Conservation (phyloP, 2,113 vertebrate genomes). For the Crypturellus undulatus region DNA sequence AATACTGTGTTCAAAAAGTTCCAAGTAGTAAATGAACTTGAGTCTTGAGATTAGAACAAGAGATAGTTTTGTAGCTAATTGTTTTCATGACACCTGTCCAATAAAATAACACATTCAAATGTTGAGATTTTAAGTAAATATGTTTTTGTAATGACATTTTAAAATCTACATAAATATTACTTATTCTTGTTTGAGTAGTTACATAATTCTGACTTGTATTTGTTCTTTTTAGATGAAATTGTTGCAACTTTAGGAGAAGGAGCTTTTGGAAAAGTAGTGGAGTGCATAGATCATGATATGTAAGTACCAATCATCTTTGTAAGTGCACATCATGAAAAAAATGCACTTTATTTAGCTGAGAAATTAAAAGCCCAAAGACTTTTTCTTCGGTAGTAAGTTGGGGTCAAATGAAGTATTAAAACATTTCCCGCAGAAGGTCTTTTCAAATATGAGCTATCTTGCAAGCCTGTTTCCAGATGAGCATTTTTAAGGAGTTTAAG, state of each 20-base stretch:
- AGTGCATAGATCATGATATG: slow-evolving; percentile 92
- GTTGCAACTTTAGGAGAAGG: slow-evolving; percentile 96
- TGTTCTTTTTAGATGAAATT: slow-evolving; percentile 93
- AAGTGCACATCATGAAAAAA: background rate
- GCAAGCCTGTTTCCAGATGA: background rate
- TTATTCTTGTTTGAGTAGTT: slow-evolving; percentile 58
- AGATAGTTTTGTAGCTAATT: slow-evolving; percentile 81
- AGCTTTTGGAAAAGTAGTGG: slow-evolving; percentile 98
- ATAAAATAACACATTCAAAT: slow-evolving; percentile 81
- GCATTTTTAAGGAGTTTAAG: background rate
- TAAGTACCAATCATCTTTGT: slow-evolving; percentile 62
- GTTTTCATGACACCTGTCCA: slow-evolving; percentile 80
- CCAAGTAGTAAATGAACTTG: slow-evolving; percentile 77
- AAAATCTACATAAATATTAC: slow-evolving; percentile 76
- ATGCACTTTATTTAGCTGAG: background rate
- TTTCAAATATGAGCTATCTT: background rate
- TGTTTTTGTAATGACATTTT: slow-evolving; percentile 79
- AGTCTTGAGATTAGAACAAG: slow-evolving; percentile 79
- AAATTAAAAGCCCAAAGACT: fast-evolving
- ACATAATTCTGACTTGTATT: slow-evolving; percentile 50
- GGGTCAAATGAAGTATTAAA: background rate
- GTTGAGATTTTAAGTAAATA: slow-evolving; percentile 80
- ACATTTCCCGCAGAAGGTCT: background rate
- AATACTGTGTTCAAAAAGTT: slow-evolving; percentile 80
- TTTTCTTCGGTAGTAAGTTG: background rate